phyloP scores from a whole-genome alignment of 1,140 invertebrate genomes.

The Lordiphosa clarofinis region DNA sequence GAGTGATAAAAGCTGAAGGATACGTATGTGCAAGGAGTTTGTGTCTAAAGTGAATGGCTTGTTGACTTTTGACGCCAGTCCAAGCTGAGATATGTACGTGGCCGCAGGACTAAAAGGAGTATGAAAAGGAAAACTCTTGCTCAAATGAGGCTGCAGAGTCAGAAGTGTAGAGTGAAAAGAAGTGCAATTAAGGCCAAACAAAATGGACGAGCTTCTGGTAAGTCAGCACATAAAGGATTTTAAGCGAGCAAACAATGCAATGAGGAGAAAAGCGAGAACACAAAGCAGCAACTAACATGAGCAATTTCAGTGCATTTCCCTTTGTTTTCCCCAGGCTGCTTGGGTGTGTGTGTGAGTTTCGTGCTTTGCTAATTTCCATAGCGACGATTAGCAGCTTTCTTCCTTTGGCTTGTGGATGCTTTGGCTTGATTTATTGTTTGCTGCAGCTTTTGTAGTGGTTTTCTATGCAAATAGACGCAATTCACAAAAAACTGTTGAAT shows the following conservation, averaged over 20 bases:
- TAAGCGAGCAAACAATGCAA: constrained; percentile 13
- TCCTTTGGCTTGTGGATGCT: constrained; percentile 3
- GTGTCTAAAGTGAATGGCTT: constrained; percentile 34
- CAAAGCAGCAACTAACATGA: constrained; percentile 22
- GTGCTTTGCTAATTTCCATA: constrained; percentile 28
- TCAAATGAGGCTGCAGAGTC: constrained; percentile 34
- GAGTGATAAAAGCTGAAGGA: constrained; percentile 9
- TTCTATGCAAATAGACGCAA: constrained; percentile 21
- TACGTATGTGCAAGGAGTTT: constrained; percentile 23
- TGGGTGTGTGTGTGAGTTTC: constrained; percentile 12
- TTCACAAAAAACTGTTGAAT: neutral
- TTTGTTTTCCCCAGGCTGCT: constrained; percentile 15
- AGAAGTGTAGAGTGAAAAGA: constrained; percentile 32
- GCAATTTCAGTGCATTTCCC: constrained; percentile 16
- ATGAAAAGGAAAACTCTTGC: neutral
- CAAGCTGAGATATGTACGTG: constrained; percentile 20
- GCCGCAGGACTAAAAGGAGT: constrained; percentile 15
- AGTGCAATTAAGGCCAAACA: constrained; percentile 46
- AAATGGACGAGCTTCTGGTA: constrained; percentile 36
- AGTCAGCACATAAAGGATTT: constrained; percentile 19
- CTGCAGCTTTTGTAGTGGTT: constrained; percentile 25
- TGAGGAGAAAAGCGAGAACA: constrained; percentile 1
- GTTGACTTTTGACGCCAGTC: constrained; percentile 44
- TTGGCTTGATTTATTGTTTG: constrained; percentile 32
- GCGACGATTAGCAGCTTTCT: constrained; percentile 24